These are phyloP conservation scores for Spatula versicolor DNA, from an alignment of 2,797 vertebrate species.

Conservation along the genomic window DNA sequence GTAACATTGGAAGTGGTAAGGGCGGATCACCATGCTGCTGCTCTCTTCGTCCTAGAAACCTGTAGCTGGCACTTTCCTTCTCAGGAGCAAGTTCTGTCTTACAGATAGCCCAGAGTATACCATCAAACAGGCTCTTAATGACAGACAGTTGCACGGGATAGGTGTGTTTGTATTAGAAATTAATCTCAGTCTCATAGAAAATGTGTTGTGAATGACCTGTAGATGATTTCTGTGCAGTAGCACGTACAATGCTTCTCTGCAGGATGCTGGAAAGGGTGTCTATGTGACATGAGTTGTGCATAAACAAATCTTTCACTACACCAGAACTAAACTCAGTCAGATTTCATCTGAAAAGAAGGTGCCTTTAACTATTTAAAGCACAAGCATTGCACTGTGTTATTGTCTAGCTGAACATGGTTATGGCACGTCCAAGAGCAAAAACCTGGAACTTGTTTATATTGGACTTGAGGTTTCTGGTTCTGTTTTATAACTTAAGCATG, in stretches of 20 bases:
- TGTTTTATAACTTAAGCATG: conserved; percentile 65
- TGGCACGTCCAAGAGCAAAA: conserved; percentile 39
- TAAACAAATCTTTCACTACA: not conserved
- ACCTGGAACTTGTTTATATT: conserved; percentile 47
- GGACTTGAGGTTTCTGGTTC: conserved; percentile 63
- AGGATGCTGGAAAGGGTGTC: not conserved
- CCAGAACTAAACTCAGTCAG: not conserved
- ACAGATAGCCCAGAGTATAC: not conserved
- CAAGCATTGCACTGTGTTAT: conserved; percentile 5
- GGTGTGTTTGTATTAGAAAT: not conserved
- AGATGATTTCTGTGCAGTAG: not conserved
- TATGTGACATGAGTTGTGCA: not conserved
- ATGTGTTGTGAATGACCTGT: not conserved
- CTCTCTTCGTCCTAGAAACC: not conserved
- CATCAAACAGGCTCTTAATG: not conserved
- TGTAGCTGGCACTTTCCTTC: not conserved
- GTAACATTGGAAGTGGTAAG: not conserved
- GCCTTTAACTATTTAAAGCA: conserved; percentile 1
- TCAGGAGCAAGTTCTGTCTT: not conserved
- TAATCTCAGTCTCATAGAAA: not conserved
- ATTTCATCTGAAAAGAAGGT: not conserved
- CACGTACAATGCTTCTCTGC: not conserved
- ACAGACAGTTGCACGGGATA: not conserved
- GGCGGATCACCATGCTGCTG: not conserved
- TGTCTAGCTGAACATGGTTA: conserved; percentile 40